These are phyloP conservation scores for Darevskia mixta DNA, from an alignment of 2,797 vertebrate species.

Conservation along the genomic window DNA sequence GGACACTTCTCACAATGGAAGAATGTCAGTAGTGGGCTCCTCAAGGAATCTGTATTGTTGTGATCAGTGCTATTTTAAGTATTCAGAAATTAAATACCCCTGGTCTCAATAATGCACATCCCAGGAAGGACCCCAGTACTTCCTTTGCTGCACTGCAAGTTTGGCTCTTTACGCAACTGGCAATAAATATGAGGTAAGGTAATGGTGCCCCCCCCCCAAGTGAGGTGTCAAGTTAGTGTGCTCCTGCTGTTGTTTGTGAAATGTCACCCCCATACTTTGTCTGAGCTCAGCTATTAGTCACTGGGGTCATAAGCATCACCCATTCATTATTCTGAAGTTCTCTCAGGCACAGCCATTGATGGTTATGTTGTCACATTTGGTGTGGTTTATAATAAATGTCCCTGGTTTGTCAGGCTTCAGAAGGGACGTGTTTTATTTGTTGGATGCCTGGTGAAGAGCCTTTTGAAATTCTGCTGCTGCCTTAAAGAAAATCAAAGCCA, in stretches of 20 bases:
- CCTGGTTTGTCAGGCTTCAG: background rate
- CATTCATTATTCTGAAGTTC: constrained; percentile 2
- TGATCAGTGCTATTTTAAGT: background rate
- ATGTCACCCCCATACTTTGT: background rate
- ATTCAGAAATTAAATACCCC: background rate
- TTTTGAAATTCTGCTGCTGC: background rate
- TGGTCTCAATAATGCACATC: too few species aligned
- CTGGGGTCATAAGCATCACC: background rate
- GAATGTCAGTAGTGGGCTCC: background rate
- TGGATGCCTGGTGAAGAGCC: constrained; percentile 34
- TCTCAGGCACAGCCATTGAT: background rate
- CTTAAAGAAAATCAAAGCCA: background rate
- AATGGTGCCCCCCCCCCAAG: background rate
- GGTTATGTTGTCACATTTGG: background rate
- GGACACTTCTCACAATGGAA: background rate
- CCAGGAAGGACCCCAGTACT: too few species aligned
- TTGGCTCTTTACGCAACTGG: background rate
- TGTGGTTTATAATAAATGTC: background rate
- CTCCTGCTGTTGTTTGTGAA: background rate
- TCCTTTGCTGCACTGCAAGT: background rate
- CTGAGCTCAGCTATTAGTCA: constrained; percentile 1
- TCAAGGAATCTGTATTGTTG: background rate
- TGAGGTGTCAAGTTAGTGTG: background rate
- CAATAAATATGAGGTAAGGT: background rate
- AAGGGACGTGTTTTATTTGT: background rate